Percentiles rank a stretch among this genome's conserved stretches.
These are phyloP conservation scores for Mylabris sibirica DNA, from an alignment of 2,888 invertebrate genomes.

Conservation along the genomic window DNA sequence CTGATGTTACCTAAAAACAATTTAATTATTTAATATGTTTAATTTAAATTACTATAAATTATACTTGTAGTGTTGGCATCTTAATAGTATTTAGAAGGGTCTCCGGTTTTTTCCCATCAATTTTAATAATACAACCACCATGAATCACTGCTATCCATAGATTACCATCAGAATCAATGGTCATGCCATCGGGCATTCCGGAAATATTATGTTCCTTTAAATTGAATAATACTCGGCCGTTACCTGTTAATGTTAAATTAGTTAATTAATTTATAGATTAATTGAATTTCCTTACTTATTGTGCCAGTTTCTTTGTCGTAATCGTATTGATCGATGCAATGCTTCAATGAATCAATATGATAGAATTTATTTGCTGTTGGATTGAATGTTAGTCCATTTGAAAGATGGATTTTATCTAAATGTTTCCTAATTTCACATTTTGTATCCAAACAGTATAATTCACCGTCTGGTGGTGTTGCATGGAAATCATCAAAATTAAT, in stretches of 20 bases:
- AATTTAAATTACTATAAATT: conserved; percentile 39
- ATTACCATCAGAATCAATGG: conserved; percentile 76
- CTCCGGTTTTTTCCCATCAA: conserved; percentile 63
- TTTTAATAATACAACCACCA: conserved; percentile 65
- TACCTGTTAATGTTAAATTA: conserved; percentile 61
- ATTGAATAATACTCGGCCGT: conserved; percentile 65
- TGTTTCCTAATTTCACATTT: conserved; percentile 31
- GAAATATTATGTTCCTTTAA: conserved; percentile 55
- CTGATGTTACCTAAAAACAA: conserved; percentile 64
- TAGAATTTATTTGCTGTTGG: conserved; percentile 71
- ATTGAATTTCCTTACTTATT: conserved; percentile 49
- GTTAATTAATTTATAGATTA: background rate
- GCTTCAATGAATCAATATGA: conserved; percentile 74
- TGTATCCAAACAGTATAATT: conserved; percentile 31
- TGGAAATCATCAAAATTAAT: conserved; percentile 12
- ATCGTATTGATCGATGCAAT: conserved; percentile 72
- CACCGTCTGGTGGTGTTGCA: conserved; percentile 18
- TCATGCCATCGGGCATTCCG: conserved; percentile 75
- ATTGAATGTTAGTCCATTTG: conserved; percentile 79
- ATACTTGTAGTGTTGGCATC: conserved; percentile 70
- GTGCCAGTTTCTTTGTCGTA: conserved; percentile 65
- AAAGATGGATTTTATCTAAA: conserved; percentile 30
- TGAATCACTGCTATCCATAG: conserved; percentile 78
- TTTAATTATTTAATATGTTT: conserved; percentile 40
- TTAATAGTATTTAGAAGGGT: conserved; percentile 66